Percentiles rank a stretch among this genome's conserved stretches.
Conservation (phyloP, 1,140 invertebrate genomes). For the Hestina assimilis region DNA sequence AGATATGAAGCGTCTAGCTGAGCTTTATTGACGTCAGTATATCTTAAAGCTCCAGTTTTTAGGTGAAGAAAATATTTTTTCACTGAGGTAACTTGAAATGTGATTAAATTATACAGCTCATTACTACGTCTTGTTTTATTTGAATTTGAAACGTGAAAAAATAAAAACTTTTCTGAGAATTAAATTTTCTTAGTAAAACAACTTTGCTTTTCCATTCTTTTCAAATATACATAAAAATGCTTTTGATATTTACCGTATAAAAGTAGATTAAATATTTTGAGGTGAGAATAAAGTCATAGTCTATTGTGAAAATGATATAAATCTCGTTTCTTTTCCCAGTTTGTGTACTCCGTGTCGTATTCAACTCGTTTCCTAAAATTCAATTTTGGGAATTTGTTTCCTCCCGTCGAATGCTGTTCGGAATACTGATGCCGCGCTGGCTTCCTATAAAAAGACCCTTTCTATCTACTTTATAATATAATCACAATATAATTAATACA, state of each 20-base stretch:
- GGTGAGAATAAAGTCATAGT: slow-evolving; percentile 38
- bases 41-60: slow-evolving; percentile 26
- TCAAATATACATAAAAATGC: too few species aligned
- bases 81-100: background rate
- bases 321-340: slow-evolving; percentile 69
- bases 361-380: slow-evolving; percentile 77
- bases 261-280: background rate
- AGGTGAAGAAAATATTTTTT: slow-evolving; percentile 17
- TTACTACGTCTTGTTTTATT: background rate
- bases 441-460: slow-evolving; percentile 41
- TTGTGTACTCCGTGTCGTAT: slow-evolving; percentile 73
- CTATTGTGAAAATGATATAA: slow-evolving; percentile 69
- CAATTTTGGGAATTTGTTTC: slow-evolving; percentile 78
- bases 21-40: slow-evolving; percentile 39
- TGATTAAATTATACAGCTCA: background rate
- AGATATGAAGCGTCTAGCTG: slow-evolving; percentile 47
- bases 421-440: slow-evolving; percentile 69
- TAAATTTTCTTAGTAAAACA: too few species aligned
- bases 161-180: background rate
- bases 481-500: slow-evolving; percentile 26
- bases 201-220: too few species aligned
- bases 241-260: too few species aligned
- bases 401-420: slow-evolving; percentile 59
- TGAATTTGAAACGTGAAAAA: too few species aligned
- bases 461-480: slow-evolving; percentile 23